Base-by-base conservation (phyloP, 2,113 vertebrate species). In the Saccopteryx leptura region DNA sequence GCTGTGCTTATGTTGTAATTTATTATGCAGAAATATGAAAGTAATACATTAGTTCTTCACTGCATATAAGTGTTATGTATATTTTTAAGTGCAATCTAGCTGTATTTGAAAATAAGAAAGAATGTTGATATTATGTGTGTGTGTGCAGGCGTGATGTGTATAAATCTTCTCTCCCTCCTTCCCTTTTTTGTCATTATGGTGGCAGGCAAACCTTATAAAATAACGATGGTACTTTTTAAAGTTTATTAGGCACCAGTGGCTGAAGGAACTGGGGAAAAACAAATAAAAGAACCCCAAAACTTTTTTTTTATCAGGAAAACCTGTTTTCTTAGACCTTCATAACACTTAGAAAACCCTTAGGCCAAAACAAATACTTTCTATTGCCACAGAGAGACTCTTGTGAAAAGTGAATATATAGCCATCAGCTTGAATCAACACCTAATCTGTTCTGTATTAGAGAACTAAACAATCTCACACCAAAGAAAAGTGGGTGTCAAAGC, bases 321-420 rank as follows among this genome's bases (percentile, higher is more conserved):
- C 50, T 68, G 18, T 90, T 95, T 96, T 21, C 46, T 65, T 81
- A 96, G 88, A 48, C 21, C 56, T 95, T 95, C 24, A 72, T 95
- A 96, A 90, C 66, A 93, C 50, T 90, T 72, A 88, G 90, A 97
- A 97, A 93, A 88, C 66, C 88, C 95, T 94, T 81, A 96, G 88
- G 92, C 84, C 88, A 81, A 94, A 97, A 87, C 39, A 96, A 96
- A 96, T 81, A 79, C 63, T 95, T 96, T 95, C 84, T 93, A 3
- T 90, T 92, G 90, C 90, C 84, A 88, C 18, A 69, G 24, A 65
- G 66, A 96, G 61, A 97, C 76, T 54, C 88, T 92, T 96, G 81
- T 33, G 72, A 92, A 92, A 90, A 60, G 76, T 80, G 93, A 96
- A 71, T 69, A 72, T 71, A 88, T 75, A 82, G 46, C 85, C 81